Base-by-base conservation (phyloP, 2,113 vertebrate species). In the Felis chaus region DNA sequence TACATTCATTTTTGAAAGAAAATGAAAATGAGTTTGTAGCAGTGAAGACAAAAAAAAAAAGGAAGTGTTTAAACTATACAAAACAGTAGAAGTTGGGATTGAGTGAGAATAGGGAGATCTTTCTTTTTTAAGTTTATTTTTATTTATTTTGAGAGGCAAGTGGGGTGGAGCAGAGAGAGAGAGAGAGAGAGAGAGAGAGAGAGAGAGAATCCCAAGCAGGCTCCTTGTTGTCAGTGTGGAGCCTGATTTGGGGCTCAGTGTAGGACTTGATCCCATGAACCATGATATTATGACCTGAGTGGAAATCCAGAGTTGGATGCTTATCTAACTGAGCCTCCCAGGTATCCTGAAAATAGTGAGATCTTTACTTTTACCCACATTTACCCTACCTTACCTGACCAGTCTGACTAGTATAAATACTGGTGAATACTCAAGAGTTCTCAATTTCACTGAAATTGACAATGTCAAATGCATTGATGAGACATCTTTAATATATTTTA, bases 51-150 rank as follows among this genome's bases (percentile, higher is more conserved):
- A 73, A 68, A 89, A 73, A 73, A 68, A 86, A 31, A 31, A 7
- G 31, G n/a, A 73, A 65, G 14, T 13, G 0, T 68, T 21, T 27
- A 1, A 7, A 61, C 69, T 15, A 36, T 11, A 36, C 29, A 50
- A 81, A 85, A 29, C 66, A 31, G 10, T 18, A 68, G 78, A 4
- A 18, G 27, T 4, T 23, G 31, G 45, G 63, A 21, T 2, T 33
- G 12, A 50, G 7, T 5, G 8, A 66, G 65, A 45, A 10, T 0
- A 2, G 1, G 33, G 31, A 73, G 21, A 8, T 14, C 15, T 39
- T 48, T 86, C 53, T 10, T 23, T 61, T 61, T 61, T 61, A 23
- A 61, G 57, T 61, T 61, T 61, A 61, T 61, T 61, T 23, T 61
- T 61, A 61, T 61, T 61, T 61, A 61, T 61, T 61, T 61, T 23